phyloP scores from a whole-genome alignment of 2,888 invertebrate species.

The Drosophila neonasuta region DNA sequence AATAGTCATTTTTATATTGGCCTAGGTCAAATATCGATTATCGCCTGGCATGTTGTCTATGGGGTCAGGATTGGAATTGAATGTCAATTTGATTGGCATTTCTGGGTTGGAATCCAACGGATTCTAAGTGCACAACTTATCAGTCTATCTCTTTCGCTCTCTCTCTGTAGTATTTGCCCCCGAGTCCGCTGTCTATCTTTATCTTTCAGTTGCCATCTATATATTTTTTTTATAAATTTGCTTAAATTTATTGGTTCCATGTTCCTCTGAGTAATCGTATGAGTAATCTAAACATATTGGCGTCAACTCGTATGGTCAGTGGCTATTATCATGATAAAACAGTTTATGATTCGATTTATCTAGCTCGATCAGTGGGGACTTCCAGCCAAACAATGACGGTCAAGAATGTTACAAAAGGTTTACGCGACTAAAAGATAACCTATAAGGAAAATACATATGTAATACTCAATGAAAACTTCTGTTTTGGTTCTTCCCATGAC shows the following conservation, averaged over 20 bases:
- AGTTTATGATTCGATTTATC: conserved; percentile 45
- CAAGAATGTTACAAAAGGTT: background rate
- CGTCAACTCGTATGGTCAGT: conserved; percentile 31
- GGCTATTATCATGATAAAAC: conserved; percentile 45
- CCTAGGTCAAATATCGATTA: conserved; percentile 78
- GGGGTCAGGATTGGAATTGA: conserved; percentile 71
- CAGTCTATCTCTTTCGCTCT: background rate
- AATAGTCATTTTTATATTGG: conserved; percentile 64
- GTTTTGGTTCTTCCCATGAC: no score
- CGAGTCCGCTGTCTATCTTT: background rate
- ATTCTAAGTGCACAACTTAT: conserved; percentile 21
- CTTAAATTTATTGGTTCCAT: conserved; percentile 20
- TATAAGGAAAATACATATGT: background rate
- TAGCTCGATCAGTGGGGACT: conserved; percentile 22
- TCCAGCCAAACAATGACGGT: conserved; percentile 21
- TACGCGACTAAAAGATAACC: background rate
- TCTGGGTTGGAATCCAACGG: conserved; percentile 40
- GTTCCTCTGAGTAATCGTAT: conserved; percentile 36
- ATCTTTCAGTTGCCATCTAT: conserved; percentile 10
- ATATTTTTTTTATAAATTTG: conserved; percentile 6
- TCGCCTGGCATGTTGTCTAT: conserved; percentile 48
- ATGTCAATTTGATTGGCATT: conserved; percentile 74
- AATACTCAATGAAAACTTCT: background rate
- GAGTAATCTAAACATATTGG: conserved; percentile 34
- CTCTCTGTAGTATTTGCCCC: background rate